phyloP scores from a whole-genome alignment of 2,888 invertebrate genomes.

The Liopterus haemorrhoidalis region DNA sequence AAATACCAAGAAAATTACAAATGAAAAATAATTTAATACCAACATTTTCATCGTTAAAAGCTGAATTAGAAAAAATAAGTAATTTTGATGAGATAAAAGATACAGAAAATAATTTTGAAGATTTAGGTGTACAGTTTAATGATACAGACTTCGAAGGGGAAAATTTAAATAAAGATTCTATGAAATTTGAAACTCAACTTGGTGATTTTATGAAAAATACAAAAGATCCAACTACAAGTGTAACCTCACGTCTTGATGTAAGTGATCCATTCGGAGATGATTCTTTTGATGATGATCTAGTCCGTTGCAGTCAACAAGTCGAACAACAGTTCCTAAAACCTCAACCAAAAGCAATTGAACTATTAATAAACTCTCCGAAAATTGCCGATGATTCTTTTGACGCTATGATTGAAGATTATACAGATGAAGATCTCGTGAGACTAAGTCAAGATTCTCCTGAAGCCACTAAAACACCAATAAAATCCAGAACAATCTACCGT shows the following conservation, averaged over 20 bases:
- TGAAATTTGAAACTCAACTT: too few species aligned
- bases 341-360: too few species aligned
- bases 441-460: too few species aligned
- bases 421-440: too few species aligned
- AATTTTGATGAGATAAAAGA: conserved; percentile 15
- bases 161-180: too few species aligned
- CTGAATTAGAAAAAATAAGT: conserved; percentile 37
- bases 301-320: conserved; percentile 40
- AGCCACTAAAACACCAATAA: too few species aligned
- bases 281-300: conserved; percentile 41
- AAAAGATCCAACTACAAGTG: neutral
- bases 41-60: conserved; percentile 40
- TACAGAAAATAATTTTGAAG: conserved; percentile 2
- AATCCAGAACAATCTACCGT: too few species aligned
- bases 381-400: too few species aligned
- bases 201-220: conserved; percentile 11
- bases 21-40: conserved; percentile 36
- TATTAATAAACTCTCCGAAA: too few species aligned
- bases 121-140: neutral
- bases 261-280: conserved; percentile 41
- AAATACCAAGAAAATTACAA: conserved; percentile 37
- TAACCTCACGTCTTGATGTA: too few species aligned
- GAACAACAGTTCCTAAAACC: conserved; percentile 36
- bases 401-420: too few species aligned
- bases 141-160: too few species aligned